Evolutionary conservation across 2,113 vertebrate genomes (phyloP).

Genomic region (Coptodon rendalli): DNA sequence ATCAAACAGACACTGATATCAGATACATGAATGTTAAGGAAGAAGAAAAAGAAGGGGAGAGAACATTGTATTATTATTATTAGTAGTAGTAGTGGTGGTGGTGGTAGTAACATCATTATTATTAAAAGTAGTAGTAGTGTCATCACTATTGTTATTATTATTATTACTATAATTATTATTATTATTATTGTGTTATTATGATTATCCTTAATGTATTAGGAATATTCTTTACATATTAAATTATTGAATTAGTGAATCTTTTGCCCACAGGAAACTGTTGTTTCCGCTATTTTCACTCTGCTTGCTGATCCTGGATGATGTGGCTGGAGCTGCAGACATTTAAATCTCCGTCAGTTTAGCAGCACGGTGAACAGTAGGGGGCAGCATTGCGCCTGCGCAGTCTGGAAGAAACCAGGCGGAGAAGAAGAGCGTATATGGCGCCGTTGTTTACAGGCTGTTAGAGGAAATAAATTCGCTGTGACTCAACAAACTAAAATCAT

Average conservation of each 20-base stretch:
- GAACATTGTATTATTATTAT: background rate
- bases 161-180: background rate
- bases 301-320: background rate
- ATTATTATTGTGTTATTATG: background rate
- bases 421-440: background rate
- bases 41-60: background rate
- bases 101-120: background rate
- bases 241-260: background rate
- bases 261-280: background rate
- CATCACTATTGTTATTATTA: background rate
- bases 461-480: background rate
- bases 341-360: background rate
- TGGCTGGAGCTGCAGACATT: background rate
- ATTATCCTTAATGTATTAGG: background rate
- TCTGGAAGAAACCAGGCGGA: slow-evolving; percentile 39
- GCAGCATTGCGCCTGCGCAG: slow-evolving; percentile 15
- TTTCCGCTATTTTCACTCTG: background rate
- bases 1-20: background rate
- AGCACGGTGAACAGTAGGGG: background rate
- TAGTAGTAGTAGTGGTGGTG: accelerated
- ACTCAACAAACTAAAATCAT: background rate
- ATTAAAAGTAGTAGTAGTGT: background rate
- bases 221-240: background rate
- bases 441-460: slow-evolving; percentile 53
- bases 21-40: background rate